Base-by-base conservation (phyloP, 1,140 invertebrate genomes). In the Platyscapa corneri region DNA sequence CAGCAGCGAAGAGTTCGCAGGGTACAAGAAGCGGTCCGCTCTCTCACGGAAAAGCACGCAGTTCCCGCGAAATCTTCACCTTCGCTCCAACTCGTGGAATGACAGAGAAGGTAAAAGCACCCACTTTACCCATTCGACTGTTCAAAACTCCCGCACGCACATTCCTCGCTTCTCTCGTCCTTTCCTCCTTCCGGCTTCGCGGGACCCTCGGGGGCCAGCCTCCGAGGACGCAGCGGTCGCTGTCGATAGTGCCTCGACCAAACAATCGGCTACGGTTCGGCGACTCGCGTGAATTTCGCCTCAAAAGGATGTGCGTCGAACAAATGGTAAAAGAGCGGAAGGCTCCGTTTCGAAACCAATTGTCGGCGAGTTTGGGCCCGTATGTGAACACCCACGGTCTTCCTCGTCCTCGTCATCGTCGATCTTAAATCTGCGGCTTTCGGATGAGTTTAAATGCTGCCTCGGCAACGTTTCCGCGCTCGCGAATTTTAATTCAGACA, bases 91-190 rank as follows among this genome's bases (percentile, higher is more conserved):
- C 87, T 86, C 89, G 88, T 92, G 92, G 92, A 92, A 93, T 92
- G 92, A 91, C 92, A 90, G 87, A 90, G 85, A 92, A 92, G 92
- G 92, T 93, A 93, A 92, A 88, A 76, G 7, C 39, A 16, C 30
- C 27, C 39, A 32, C n/a, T 18, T 20, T 16, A 32, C 27, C 12
- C 12, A 46, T 12, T 46, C 42, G 30, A 32, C 56, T 37, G 87
- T 81, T 88, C 88, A 64, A 42, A 60, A 60, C 86, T 84, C 32
- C 81, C 30, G 18, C 60, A 37, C 65, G 16, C 27, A 20, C 7
- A 6, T 12, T 34, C 12, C 14, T 8, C 32, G 30, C 37, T 14
- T 5, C 12, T 7, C 5, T 27, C 77, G 34, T 34, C 27, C 18
- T 18, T 18, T 53, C 49, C 49, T 46, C 42, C 42, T 46, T 46